A percentile compares a stretch with the other conserved stretches of the same genome.
phyloP scores from a whole-genome alignment of 30 jellyfish, hydroid and myxozoan genomes.

The Aurelia aurita complex sp. Pacific region DNA sequence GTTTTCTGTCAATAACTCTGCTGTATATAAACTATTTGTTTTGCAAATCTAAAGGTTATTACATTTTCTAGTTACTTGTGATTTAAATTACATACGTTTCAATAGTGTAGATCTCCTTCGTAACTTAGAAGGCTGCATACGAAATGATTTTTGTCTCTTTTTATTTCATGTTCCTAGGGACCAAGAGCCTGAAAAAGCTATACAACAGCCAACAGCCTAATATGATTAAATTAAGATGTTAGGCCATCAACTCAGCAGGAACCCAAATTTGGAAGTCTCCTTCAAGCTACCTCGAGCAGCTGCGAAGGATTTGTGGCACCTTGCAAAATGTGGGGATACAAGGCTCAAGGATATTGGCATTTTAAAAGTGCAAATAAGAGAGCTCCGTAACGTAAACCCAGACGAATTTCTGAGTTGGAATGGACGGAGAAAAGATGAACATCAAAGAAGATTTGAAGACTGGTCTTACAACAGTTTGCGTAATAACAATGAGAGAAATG shows the following conservation, averaged over 20 bases:
- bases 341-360: slow-evolving; percentile 61
- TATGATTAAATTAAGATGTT: no score
- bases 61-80: no score
- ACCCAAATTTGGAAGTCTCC: slow-evolving; percentile 27
- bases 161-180: no score
- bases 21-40: no score
- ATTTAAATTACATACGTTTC: no score
- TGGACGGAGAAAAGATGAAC: neutral
- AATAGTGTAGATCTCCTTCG: no score
- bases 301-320: slow-evolving; percentile 46
- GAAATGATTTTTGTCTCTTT: no score
- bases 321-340: slow-evolving; percentile 51
- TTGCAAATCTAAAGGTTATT: no score
- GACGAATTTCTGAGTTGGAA: slow-evolving; percentile 4
- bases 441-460: neutral
- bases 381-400: slow-evolving; percentile 13
- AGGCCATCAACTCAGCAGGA: neutral
- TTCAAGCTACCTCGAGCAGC: slow-evolving; percentile 68
- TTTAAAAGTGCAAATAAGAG: slow-evolving; percentile 61
- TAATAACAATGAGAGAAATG: neutral
- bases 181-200: no score
- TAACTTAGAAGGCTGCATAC: no score
- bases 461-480: neutral
- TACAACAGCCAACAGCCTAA: no score
- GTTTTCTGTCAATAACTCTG: no score